Base-by-base conservation (phyloP, 2,113 vertebrate genomes). In the Lutjanus erythropterus region DNA sequence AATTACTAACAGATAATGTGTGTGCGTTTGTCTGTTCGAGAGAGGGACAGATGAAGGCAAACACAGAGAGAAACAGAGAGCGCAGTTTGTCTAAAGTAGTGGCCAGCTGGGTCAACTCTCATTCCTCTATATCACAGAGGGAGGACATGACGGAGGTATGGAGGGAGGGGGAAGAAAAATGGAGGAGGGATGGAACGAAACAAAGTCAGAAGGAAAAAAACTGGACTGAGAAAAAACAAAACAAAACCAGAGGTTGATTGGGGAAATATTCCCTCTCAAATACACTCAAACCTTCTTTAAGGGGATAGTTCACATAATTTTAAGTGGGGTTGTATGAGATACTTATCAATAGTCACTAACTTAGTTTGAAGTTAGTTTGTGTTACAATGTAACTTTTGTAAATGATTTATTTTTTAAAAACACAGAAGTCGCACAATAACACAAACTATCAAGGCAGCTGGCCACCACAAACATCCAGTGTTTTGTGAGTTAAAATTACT, bases 51-150 rank as follows among this genome's bases (percentile, higher is more conserved):
- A 69, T 47, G 33, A 60, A 67, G 19, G 29, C 61, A 86, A 72
- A 79, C 53, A 81, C 6, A 66, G 18, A 56, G 42, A 55, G 60
- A 53, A 27, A 71, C 39, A 42, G 60, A 61, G 31, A 68, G 25
- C 33, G 47, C 19, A 71, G 67, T 56, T 82, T 41, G 29, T 78
- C 35, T 44, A 7, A 78, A 81, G 66, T 39, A 21, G 53, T 27
- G 70, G 12, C 47, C 59, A 67, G 74, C 74, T 46, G 64, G 81
- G 56, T 81, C 62, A 88, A 62, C 65, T 49, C 67, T 74, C 49
- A 64, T 66, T 77, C 27, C 14, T 65, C 73, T 31, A 0, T 64
- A 42, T 80, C 68, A 88, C 46, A 1, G 1, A 71, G 53, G 25
- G 50, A 74, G 59, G 46, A 60, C 56, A n/a, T 21, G 15, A 66